Evolutionary conservation across 2,888 invertebrate genomes (phyloP).

Genomic region (Anodontia alba): DNA sequence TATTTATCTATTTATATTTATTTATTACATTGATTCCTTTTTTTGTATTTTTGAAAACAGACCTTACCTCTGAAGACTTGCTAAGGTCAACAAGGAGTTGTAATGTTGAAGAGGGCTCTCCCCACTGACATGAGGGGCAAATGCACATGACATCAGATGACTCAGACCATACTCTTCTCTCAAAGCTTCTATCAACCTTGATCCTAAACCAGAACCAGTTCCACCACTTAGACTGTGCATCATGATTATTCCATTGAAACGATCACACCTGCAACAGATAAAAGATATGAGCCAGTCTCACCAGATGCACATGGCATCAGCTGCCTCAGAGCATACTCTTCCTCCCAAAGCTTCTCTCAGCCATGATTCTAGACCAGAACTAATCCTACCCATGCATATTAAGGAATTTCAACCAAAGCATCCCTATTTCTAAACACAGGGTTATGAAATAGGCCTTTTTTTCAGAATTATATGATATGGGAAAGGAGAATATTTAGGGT

Average conservation of each 20-base stretch:
- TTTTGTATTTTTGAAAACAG: too few species aligned
- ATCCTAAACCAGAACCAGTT: conserved; percentile 84
- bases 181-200: conserved; percentile 77
- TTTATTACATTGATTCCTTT: too few species aligned
- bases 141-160: conserved; percentile 79
- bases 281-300: too few species aligned
- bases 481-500: too few species aligned
- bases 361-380: conserved; percentile 82
- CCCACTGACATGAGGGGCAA: conserved; percentile 81
- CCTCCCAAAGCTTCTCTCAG: conserved; percentile 78
- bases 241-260: conserved; percentile 78
- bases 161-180: conserved; percentile 79
- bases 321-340: conserved; percentile 78
- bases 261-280: conserved; percentile 76
- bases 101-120: conserved; percentile 84
- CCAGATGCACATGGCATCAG: conserved; percentile 80
- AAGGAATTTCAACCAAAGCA: too few species aligned
- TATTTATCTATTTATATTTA: too few species aligned
- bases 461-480: too few species aligned
- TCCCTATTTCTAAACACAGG: too few species aligned
- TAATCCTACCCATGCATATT: conserved; percentile 85
- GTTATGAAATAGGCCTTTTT: too few species aligned
- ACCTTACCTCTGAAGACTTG: conserved; percentile 78
- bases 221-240: conserved; percentile 84
- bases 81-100: conserved; percentile 79